Evolutionary conservation across 2,888 invertebrate species (phyloP), one percentile per base, ranked within the genome.

Genomic region (Emmelina monodactyla): DNA sequence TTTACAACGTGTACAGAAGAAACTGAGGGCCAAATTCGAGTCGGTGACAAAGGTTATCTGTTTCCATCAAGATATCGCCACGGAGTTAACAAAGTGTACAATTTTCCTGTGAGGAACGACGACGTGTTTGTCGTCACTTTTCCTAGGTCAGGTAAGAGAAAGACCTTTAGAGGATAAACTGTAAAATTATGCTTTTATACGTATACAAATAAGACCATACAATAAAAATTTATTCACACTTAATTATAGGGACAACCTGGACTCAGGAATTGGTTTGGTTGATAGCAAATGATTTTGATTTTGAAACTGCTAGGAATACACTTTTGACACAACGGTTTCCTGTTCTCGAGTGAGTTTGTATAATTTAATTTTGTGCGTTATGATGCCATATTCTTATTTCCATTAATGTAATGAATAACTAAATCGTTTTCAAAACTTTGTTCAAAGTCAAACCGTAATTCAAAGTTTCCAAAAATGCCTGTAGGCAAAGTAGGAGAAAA

Each of bases 241-340:
- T 19, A 19, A 19, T 57, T 56, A 11, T 48, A 86, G 86, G 86
- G n/a, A 87, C 87, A 7, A 90, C 90, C 4, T 86, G 88, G 88
- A 89, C 89, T 0, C 91, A 91, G 59, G 92, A 92, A 62, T 65
- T 92, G 50, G 85, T 91, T 2, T 92, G 92, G 92, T 67, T 92
- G 58, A 62, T 92, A 16, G 85, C 85, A 1, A 91, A 91, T 54
- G 72, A 89, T 51, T 78, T 91, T 49, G 84, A 92, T 57, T 92
- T 88, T 52, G 72, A 82, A 16, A 83, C 69, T 39, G 88, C 90
- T 0, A 72, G 76, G 15, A 67, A 75, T 14, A 70, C 78, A 33
- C 82, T 84, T 0, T 68, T 91, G 1, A 72, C 82, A 0, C 82
- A 87, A 41, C 72, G 92, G 57, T 91, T 88, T 63, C 90, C 91